Conservation (phyloP, 1,140 invertebrate genomes). For the Manduca sexta region DNA sequence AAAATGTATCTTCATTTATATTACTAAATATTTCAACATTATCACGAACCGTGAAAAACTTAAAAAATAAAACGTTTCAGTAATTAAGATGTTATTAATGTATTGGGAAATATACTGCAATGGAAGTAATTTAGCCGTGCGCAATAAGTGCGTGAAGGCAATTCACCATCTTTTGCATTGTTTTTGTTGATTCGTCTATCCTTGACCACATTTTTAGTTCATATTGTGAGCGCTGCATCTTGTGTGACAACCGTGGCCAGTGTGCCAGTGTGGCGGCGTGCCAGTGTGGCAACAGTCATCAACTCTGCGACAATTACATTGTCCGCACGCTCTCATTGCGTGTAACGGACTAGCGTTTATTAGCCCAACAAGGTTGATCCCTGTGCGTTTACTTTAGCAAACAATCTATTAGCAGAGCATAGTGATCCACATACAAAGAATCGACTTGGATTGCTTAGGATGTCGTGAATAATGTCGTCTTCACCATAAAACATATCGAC, state of each 20-base stretch:
- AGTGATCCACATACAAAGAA: too few species aligned
- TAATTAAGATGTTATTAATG: too few species aligned
- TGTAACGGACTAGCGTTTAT: constrained; percentile 5
- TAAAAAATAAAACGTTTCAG: too few species aligned
- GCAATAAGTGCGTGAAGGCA: too few species aligned
- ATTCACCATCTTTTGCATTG: neutral
- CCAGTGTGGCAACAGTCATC: constrained; percentile 6
- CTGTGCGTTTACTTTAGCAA: too few species aligned
- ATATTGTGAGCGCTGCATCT: constrained; percentile 1
- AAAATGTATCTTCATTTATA: too few species aligned
- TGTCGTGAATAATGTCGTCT: neutral
- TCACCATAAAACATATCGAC: neutral
- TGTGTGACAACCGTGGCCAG: neutral
- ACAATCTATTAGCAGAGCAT: too few species aligned
- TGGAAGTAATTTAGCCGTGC: too few species aligned
- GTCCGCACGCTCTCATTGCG: constrained; percentile 4
- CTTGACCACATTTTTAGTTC: constrained; percentile 27
- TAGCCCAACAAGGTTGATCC: too few species aligned
- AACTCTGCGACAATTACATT: neutral
- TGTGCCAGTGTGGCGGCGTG: neutral
- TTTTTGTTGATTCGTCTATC: neutral
- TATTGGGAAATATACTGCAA: too few species aligned
- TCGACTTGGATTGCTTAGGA: neutral
- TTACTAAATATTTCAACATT: too few species aligned
- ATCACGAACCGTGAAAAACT: too few species aligned